Base-by-base conservation (phyloP, 2,888 invertebrate species). In the Esperia sulphurella region DNA sequence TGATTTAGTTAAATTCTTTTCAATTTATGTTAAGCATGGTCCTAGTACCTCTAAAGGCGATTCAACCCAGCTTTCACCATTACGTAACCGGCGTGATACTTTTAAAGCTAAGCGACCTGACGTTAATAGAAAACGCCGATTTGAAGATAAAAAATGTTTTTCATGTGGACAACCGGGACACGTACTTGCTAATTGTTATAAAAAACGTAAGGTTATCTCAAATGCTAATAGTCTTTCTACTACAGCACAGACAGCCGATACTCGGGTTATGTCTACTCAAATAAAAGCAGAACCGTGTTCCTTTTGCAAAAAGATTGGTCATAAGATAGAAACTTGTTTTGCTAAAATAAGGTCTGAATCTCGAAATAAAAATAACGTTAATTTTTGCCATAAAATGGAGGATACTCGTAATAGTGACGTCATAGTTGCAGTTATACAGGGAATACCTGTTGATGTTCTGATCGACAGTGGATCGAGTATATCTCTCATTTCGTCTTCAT, bases 361-460 rank as follows among this genome's bases (percentile, higher is more conserved):
- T 8, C 43, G 42, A 8, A 52, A 52, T 39, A 47, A 47, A 45
- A 14, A 30, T 30, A 47, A 49, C 35, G 52, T 49, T 1, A 52
- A 52, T 30, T 49, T 52, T 12, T 52, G 52, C 38, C 41, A 29
- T 5, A 47, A 49, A 42, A 38, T 21, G 2, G 28, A 44, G 21
- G 9, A 0, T 42, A 37, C n/a, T 8, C 13, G n/a, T 6, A 38
- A 45, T 10, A 41, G 14, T 30, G 49, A 49, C 21, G 21, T 53
- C 9, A 28, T 43, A 0, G 14, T 35, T 3, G 53, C 53, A 8
- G 50, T 53, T 1, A 38, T 53, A 4, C 42, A 42, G 35, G 53
- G 51, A 0, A 13, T 60, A 8, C 61, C 65, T 0, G 49, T 56
- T 0, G 64, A 62, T 33, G 51, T 61, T n/a, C 41, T 65, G 0